Percentiles rank a stretch among this genome's conserved stretches.
These are phyloP conservation scores for Cariama cristata DNA, from an alignment of 2,113 vertebrate genomes.

Conservation along the genomic window DNA sequence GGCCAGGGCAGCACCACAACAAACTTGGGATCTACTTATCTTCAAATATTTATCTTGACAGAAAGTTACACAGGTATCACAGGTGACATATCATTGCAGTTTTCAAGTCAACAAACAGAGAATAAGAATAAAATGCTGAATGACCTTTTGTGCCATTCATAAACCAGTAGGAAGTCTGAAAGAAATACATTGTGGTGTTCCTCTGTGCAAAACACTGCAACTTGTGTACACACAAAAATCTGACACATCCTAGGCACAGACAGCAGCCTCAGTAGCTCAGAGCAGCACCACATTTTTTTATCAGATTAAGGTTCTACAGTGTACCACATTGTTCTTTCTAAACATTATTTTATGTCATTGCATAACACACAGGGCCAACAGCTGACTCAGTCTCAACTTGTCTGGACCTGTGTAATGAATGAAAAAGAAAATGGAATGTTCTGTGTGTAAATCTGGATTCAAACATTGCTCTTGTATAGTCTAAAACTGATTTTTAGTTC, in stretches of 20 bases:
- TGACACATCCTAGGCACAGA: background rate
- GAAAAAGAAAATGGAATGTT: background rate
- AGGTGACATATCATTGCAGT: background rate
- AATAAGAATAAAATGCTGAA: background rate
- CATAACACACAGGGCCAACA: background rate
- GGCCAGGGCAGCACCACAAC: background rate
- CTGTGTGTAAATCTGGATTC: background rate
- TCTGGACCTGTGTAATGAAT: background rate
- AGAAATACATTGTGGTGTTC: background rate
- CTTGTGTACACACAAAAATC: background rate
- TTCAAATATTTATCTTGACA: background rate
- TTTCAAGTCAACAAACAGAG: background rate
- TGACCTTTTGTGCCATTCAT: background rate
- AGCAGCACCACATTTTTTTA: background rate
- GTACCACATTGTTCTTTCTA: background rate
- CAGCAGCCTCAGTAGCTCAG: background rate
- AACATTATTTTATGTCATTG: background rate
- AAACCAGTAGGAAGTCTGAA: background rate
- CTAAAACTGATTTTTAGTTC: background rate
- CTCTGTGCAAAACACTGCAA: background rate
- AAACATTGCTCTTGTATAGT: background rate
- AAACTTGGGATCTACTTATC: background rate
- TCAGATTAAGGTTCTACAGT: background rate
- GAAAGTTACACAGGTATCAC: background rate
- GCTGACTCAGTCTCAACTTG: background rate